Percentiles rank a stretch among this genome's conserved stretches.
These are phyloP conservation scores for Prietella phreatophila DNA, from an alignment of 2,113 vertebrate species.

Conservation along the genomic window DNA sequence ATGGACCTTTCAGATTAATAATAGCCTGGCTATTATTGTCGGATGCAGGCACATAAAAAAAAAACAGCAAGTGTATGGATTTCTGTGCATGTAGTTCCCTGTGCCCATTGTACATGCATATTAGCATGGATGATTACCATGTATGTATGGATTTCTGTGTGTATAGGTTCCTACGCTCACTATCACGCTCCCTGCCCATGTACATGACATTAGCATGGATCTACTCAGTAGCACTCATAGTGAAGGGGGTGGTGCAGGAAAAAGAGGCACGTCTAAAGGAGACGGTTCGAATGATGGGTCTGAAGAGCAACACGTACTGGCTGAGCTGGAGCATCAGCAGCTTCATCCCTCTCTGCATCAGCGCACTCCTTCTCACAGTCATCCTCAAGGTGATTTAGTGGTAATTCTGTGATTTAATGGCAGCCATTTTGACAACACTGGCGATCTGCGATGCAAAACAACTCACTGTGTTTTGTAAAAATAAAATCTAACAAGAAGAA, in stretches of 20 bases:
- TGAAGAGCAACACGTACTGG: constrained; percentile 86
- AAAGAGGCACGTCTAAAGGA: constrained; percentile 94
- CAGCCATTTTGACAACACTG: background rate
- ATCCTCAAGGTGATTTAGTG: constrained; percentile 86
- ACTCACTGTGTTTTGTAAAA: background rate
- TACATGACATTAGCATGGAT: constrained; percentile 97
- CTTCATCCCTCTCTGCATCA: constrained; percentile 82
- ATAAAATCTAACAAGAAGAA: background rate
- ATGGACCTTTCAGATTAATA: background rate
- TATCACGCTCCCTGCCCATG: constrained; percentile 85
- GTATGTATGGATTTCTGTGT: constrained; percentile 2
- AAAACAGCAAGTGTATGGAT: background rate
- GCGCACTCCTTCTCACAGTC: constrained; percentile 79
- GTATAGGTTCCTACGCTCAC: constrained; percentile 86
- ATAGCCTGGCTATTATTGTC: background rate
- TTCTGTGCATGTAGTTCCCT: constrained; percentile 77
- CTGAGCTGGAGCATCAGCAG: constrained; percentile 93
- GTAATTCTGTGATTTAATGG: constrained; percentile 60
- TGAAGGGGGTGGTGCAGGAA: constrained; percentile 90
- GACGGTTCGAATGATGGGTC: constrained; percentile 92
- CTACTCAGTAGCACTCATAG: constrained; percentile 90
- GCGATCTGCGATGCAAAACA: constrained; percentile 13
- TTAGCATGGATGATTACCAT: background rate
- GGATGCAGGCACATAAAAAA: background rate
- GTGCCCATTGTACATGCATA: background rate